Evolutionary conservation across 92 coral and sea anemone genomes (phyloP).

Genomic region (Porites evermanni): DNA sequence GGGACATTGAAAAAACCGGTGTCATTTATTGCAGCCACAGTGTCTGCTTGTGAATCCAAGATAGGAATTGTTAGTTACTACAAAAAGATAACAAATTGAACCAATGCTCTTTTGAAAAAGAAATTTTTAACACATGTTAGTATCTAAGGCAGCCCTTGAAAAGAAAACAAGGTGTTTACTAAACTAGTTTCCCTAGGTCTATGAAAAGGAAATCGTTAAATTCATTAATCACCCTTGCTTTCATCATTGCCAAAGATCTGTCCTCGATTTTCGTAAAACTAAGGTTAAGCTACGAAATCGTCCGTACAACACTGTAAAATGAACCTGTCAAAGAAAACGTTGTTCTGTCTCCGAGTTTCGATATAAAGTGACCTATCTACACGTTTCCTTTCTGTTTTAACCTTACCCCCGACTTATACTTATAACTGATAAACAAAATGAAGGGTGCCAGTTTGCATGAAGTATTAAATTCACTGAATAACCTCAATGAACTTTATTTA

Average conservation of each 20-base stretch:
- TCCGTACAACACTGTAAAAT: neutral
- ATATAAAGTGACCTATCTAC: too few relatives aligned
- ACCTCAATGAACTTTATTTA: neutral
- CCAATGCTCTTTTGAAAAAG: neutral
- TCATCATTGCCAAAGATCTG: conserved; percentile 18
- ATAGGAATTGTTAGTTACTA: neutral
- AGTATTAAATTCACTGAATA: neutral
- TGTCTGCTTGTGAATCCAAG: neutral
- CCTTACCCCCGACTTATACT: neutral
- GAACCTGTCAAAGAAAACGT: neutral
- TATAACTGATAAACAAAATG: neutral
- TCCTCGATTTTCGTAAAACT: conserved; percentile 5
- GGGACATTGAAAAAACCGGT: neutral
- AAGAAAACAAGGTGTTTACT: conserved; percentile 25
- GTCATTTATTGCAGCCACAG: neutral
- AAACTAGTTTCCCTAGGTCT: conserved; percentile 5
- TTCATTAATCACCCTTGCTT: conserved; percentile 5
- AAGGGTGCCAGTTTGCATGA: neutral
- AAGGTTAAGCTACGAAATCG: neutral
- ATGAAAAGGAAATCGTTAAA: neutral
- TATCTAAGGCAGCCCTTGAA: neutral
- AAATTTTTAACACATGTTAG: neutral
- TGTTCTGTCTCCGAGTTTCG: neutral
- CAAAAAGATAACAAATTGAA: neutral
- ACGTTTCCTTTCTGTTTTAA: too few relatives aligned